A percentile compares a stretch with the other conserved stretches of the same genome.
Conservation (phyloP, 2,113 vertebrate genomes). For the Alexandromys fortis region DNA sequence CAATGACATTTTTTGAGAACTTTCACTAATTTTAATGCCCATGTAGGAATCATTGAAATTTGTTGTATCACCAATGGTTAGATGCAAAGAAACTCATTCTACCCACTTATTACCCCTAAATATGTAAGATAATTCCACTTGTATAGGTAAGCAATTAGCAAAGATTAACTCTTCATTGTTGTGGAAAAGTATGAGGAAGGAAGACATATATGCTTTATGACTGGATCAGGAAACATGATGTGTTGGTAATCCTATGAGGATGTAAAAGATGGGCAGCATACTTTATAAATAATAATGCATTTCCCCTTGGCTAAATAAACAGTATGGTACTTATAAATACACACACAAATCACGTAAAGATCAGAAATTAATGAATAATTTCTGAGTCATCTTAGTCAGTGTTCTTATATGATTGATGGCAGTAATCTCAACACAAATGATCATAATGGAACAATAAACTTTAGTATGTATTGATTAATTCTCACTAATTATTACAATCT, state of each 20-base stretch:
- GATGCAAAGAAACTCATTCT: not conserved
- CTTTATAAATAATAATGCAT: too few relatives aligned
- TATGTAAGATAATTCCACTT: not conserved
- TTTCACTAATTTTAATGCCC: not conserved
- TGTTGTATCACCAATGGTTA: not conserved
- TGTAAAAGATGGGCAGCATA: too few relatives aligned
- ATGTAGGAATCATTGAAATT: not conserved
- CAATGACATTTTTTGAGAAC: not conserved
- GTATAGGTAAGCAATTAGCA: not conserved
- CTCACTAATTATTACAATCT: not conserved
- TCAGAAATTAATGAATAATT: not conserved
- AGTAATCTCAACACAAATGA: not conserved
- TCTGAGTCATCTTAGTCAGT: not conserved
- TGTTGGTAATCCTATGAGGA: not conserved
- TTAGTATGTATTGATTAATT: not conserved
- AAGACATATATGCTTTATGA: not conserved
- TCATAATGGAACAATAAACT: not conserved
- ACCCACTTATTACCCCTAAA: not conserved
- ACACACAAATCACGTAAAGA: not conserved
- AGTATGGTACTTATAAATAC: too few relatives aligned
- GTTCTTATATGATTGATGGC: not conserved
- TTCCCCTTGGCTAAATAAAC: too few relatives aligned
- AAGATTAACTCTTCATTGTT: conserved; percentile 19
- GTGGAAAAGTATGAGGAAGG: conserved; percentile 39
- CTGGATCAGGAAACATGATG: not conserved